Conservation (phyloP, 2,113 vertebrate genomes). For the Oenanthe melanoleuca region DNA sequence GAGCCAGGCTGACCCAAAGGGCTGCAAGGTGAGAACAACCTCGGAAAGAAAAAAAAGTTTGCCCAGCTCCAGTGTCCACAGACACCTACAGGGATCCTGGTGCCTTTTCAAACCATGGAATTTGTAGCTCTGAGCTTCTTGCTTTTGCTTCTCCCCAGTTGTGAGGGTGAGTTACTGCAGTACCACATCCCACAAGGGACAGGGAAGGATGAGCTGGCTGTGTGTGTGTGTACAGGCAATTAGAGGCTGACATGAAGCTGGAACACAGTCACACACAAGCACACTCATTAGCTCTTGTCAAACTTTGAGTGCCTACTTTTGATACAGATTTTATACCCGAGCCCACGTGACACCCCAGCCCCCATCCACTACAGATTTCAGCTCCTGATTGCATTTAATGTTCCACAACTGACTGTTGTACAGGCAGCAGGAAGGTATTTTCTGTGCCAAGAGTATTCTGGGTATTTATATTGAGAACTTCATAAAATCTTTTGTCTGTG, state of each 20-base stretch:
- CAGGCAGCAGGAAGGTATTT: constrained; percentile 30
- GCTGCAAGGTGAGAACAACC: background rate
- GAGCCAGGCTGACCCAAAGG: background rate
- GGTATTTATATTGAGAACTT: constrained; percentile 70
- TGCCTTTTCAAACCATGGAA: background rate
- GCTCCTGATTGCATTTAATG: constrained; percentile 47
- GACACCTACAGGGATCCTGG: background rate
- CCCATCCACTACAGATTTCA: constrained; percentile 39
- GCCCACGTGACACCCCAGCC: background rate
- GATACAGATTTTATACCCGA: background rate
- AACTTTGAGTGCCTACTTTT: background rate
- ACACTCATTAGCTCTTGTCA: constrained; percentile 14
- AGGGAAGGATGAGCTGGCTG: background rate
- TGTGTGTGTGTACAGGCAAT: background rate
- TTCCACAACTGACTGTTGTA: constrained; percentile 46
- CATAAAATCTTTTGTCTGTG: constrained; percentile 77
- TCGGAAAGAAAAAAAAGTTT: background rate
- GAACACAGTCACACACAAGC: background rate
- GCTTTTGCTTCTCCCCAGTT: background rate
- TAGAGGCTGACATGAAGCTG: background rate
- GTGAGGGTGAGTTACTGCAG: background rate
- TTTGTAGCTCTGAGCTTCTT: background rate
- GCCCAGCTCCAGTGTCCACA: background rate
- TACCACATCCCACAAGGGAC: background rate
- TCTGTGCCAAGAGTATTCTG: constrained; percentile 53